Evolutionary conservation across 2,888 invertebrate species (phyloP).

Genomic region (Platycnemis pennipes): DNA sequence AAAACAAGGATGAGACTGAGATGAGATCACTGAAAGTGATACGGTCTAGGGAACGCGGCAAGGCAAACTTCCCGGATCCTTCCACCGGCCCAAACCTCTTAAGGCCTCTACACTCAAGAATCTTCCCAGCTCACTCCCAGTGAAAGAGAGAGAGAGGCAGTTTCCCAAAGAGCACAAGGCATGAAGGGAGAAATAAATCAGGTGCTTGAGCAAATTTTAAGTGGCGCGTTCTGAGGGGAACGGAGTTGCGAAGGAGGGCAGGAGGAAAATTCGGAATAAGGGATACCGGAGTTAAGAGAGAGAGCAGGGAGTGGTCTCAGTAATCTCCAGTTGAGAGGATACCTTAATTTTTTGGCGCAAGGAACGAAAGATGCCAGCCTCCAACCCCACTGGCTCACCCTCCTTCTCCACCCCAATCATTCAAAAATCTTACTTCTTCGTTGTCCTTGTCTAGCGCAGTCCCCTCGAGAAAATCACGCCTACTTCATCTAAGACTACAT

Average conservation of each 20-base stretch:
- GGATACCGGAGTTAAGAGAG: not conserved
- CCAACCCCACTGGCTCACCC: not conserved
- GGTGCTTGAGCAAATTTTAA: conserved; percentile 10
- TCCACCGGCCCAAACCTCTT: not conserved
- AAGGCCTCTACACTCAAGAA: not conserved
- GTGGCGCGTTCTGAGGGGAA: not conserved
- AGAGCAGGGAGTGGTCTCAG: not conserved
- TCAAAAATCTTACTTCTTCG: not conserved
- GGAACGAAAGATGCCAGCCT: not conserved
- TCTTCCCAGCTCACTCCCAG: not conserved
- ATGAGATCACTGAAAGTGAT: too few relatives aligned
- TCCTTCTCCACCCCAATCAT: not conserved
- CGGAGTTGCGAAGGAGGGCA: not conserved
- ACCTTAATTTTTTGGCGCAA: conserved; percentile 8
- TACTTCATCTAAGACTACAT: not conserved
- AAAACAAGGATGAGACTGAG: too few relatives aligned
- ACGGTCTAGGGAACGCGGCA: not conserved
- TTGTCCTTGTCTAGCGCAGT: not conserved
- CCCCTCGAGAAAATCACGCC: not conserved
- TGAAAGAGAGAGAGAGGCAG: not conserved
- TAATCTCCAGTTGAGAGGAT: not conserved
- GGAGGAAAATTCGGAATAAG: not conserved
- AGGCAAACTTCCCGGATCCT: not conserved
- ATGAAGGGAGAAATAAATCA: conserved; percentile 62
- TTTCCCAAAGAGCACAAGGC: conserved; percentile 46